A percentile compares a stretch with the other conserved stretches of the same genome.
These are phyloP conservation scores for Dryoscopus gambensis DNA, from an alignment of 2,113 vertebrate genomes.

Conservation along the genomic window DNA sequence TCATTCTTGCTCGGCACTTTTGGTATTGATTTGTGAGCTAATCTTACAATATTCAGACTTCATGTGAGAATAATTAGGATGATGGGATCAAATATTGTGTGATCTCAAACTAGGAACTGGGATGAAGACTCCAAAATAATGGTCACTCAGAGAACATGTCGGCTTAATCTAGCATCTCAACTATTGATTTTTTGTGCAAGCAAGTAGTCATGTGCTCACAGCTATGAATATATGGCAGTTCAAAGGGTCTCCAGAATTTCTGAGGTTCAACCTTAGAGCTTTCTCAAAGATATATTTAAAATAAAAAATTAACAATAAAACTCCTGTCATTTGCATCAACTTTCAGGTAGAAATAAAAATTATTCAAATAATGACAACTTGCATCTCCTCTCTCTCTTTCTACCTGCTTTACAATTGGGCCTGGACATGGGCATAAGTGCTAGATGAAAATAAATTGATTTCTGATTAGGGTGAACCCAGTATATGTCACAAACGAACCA, in stretches of 20 bases:
- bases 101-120: not conserved
- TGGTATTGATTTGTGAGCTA: not conserved
- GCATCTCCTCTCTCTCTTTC: not conserved
- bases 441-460: not conserved
- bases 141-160: not conserved
- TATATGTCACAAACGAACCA: not conserved
- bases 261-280: accelerated
- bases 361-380: not conserved
- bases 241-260: not conserved
- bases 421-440: not conserved
- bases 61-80: not conserved
- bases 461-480: not conserved
- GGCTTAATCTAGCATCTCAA: not conserved
- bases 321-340: not conserved
- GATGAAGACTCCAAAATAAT: not conserved
- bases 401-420: not conserved
- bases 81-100: not conserved
- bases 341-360: not conserved
- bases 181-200: not conserved
- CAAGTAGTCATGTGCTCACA: not conserved
- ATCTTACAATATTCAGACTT: not conserved
- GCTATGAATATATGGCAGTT: not conserved
- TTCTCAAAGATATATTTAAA: not conserved
- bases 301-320: not conserved
- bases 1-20: not conserved